Base-by-base conservation (phyloP, 2,888 invertebrate genomes). In the Pteria penguin region DNA sequence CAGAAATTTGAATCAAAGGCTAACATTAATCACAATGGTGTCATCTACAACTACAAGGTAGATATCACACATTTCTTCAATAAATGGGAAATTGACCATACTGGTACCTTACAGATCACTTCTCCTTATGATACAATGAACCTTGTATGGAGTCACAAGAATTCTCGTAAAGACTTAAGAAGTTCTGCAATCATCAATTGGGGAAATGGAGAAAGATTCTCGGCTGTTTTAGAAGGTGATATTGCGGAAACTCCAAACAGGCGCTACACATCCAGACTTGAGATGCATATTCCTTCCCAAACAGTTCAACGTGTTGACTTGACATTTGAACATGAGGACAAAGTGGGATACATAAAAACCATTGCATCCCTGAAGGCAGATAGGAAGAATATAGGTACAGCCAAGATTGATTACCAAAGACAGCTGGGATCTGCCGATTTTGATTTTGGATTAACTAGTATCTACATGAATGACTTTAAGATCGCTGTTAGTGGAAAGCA, bases 261-360 rank as follows among this genome's bases (percentile, higher is more conserved):
- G 32, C 78, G 75, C 65, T 74, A 81, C 31, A 58, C 65, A 4
- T 62, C 77, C 31, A 71, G 57, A 3, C 78, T 86, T 32, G 77
- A 83, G 22, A 62, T 84, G 31, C 27, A 78, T 22, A 81, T 83
- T 27, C 86, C 86, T n/a, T 76, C 79, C 1, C 71, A 79, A 54
- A n/a, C 75, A 22, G 14, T 86, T 4, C 72, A 73, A 14, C 70
- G 81, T 26, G 61, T 84, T 18, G 57, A 66, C 22, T 62, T 79
- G 18, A 72, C 62, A 2, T 79, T 84, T 63, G 74, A 73, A 26
- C 82, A 84, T 76, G 82, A 84, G 66, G 82, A 80, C 63, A 75
- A 72, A 60, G 29, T 36, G 4, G 80, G 82, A n/a, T 80, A 61
- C 66, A 45, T 82, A 11, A 80, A 78, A 29, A 76, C 81, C 4